Evolutionary conservation across 1,140 invertebrate genomes (phyloP).

Genomic region (Penaeus vannamei): DNA sequence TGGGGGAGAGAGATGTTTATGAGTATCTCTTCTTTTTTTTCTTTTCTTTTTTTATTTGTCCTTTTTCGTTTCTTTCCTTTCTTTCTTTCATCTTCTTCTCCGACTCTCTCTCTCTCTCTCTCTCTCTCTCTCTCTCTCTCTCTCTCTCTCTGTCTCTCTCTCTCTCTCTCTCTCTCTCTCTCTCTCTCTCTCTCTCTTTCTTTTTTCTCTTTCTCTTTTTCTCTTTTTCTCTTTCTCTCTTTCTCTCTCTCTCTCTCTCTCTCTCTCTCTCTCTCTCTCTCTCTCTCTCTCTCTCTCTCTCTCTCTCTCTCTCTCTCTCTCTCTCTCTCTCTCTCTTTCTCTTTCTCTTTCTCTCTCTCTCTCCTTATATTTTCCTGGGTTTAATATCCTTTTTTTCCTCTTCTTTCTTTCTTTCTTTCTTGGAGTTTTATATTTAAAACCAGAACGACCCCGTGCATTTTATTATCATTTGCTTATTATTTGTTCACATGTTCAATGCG

Average conservation of each 20-base stretch:
- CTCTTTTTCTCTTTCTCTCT: not conserved
- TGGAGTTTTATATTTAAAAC: too few relatives aligned
- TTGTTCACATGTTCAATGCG: too few relatives aligned
- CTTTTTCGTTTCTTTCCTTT: not conserved
- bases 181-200: conserved; percentile 1
- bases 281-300: not conserved
- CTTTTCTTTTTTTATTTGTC: not conserved
- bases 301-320: not conserved
- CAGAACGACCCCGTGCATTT: too few relatives aligned
- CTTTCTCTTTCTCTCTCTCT: too few relatives aligned
- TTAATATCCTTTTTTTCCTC: not conserved
- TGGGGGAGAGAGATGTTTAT: too few relatives aligned
- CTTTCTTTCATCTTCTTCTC: not conserved
- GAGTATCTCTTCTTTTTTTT: not conserved
- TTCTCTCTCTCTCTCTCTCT: not conserved
- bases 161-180: not conserved
- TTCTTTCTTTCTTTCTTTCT: not conserved
- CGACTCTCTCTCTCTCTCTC: not conserved
- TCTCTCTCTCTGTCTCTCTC: not conserved
- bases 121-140: not conserved
- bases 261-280: not conserved
- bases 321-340: not conserved
- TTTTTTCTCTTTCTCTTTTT: not conserved
- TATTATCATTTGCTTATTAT: too few relatives aligned
- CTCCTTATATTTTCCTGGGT: too few relatives aligned